Percentiles rank a stretch among this genome's conserved stretches.
Conservation (phyloP, 2,113 vertebrate genomes). For the Heteronetta atricapilla region DNA sequence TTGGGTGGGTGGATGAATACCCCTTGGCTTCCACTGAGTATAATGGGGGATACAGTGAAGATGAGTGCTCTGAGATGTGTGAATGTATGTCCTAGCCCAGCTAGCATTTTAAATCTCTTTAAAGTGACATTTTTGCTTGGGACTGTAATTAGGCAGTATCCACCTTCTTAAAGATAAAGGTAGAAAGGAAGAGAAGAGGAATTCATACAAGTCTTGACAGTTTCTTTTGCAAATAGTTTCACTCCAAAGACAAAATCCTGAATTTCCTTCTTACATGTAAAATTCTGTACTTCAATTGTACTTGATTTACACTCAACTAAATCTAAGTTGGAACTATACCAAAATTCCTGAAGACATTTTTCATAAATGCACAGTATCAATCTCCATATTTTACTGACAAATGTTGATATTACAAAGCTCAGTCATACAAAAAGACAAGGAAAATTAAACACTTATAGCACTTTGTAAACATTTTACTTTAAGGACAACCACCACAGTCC, state of each 20-base stretch:
- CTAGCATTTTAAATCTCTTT: not conserved
- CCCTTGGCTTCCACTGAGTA: not conserved
- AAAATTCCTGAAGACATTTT: not conserved
- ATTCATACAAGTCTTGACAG: not conserved
- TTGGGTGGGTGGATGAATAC: not conserved
- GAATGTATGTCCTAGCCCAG: not conserved
- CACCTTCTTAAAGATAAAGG: not conserved
- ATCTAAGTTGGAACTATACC: not conserved
- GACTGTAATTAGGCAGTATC: not conserved
- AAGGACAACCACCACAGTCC: not conserved
- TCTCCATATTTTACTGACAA: not conserved
- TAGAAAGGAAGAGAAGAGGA: not conserved
- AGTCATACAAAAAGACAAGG: not conserved
- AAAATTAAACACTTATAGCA: not conserved
- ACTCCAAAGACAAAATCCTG: not conserved
- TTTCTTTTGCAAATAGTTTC: not conserved
- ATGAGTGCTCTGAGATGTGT: not conserved
- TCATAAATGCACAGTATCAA: not conserved
- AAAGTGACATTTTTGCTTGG: not conserved
- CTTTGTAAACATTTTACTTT: not conserved
- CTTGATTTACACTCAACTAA: not conserved
- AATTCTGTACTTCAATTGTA: not conserved
- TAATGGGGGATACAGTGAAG: not conserved
- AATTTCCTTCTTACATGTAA: not conserved
- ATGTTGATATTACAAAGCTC: not conserved